Evolutionary conservation across 2,888 invertebrate species (phyloP).

Genomic region (Cantharis rustica): DNA sequence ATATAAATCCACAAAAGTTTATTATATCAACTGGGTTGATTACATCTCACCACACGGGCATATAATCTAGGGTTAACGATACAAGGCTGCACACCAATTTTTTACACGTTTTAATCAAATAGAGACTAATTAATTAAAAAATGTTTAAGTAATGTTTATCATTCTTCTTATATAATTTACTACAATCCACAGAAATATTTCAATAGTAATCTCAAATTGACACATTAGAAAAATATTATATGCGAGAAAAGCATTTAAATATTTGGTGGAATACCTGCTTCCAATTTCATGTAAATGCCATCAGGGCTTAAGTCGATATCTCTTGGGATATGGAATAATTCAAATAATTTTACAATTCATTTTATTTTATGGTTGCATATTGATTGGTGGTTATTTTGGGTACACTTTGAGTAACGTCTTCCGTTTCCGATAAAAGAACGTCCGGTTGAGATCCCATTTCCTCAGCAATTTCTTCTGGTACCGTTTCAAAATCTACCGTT

Average conservation of each 20-base stretch:
- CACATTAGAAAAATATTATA: background rate
- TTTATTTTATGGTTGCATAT: constrained; percentile 39
- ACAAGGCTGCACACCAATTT: background rate
- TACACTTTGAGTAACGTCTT: constrained; percentile 29
- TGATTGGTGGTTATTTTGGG: constrained; percentile 21
- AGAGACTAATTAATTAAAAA: background rate
- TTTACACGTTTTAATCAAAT: background rate
- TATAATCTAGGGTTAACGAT: background rate
- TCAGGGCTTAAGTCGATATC: background rate
- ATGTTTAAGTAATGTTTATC: background rate
- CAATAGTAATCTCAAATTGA: background rate
- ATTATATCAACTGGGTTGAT: background rate
- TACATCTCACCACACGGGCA: background rate
- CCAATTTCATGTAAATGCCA: background rate
- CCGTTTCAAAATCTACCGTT: constrained; percentile 43
- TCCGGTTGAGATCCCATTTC: constrained; percentile 50
- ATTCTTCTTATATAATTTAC: background rate
- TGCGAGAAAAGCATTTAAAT: background rate
- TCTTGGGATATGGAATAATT: background rate
- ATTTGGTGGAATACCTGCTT: background rate
- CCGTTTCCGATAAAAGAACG: constrained; percentile 52
- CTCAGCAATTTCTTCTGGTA: constrained; percentile 52
- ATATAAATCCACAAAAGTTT: background rate
- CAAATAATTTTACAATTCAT: background rate
- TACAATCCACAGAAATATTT: background rate